Percentiles rank a stretch among this genome's conserved stretches.
phyloP scores from a whole-genome alignment of 2,113 vertebrate genomes.

The Embiotoca jacksoni region DNA sequence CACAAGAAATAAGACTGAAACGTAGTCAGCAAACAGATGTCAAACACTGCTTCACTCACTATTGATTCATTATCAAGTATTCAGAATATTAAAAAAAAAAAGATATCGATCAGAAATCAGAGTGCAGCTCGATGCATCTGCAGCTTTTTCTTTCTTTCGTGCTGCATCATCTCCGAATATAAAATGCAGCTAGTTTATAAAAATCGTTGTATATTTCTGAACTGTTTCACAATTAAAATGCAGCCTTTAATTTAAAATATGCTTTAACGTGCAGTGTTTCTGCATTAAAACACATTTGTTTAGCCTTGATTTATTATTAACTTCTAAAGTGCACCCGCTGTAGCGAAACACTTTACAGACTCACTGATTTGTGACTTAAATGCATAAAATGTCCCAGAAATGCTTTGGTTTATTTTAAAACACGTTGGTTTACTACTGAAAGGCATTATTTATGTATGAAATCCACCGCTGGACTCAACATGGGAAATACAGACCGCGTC shows the following conservation, averaged over 20 bases:
- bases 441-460: slow-evolving; percentile 24
- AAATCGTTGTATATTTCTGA: too few species aligned
- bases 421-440: slow-evolving; percentile 54
- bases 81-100: too few species aligned
- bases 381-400: slow-evolving; percentile 12
- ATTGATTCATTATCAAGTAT: too few species aligned
- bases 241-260: neutral
- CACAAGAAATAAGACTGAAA: too few species aligned
- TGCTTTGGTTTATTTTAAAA: neutral
- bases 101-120: too few species aligned
- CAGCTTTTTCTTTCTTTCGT: too few species aligned
- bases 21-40: too few species aligned
- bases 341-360: slow-evolving; percentile 11
- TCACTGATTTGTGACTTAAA: slow-evolving; percentile 1
- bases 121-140: too few species aligned
- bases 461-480: slow-evolving; percentile 16
- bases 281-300: neutral
- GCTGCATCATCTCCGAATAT: too few species aligned
- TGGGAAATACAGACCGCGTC: slow-evolving; percentile 12
- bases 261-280: neutral
- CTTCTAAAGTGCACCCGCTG: slow-evolving; percentile 21
- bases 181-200: too few species aligned
- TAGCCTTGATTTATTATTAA: slow-evolving; percentile 35
- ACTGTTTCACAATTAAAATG: neutral
- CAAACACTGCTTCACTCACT: too few species aligned